These are phyloP conservation scores for Thalassophryne amazonica DNA, from an alignment of 2,797 vertebrate species.

Conservation along the genomic window DNA sequence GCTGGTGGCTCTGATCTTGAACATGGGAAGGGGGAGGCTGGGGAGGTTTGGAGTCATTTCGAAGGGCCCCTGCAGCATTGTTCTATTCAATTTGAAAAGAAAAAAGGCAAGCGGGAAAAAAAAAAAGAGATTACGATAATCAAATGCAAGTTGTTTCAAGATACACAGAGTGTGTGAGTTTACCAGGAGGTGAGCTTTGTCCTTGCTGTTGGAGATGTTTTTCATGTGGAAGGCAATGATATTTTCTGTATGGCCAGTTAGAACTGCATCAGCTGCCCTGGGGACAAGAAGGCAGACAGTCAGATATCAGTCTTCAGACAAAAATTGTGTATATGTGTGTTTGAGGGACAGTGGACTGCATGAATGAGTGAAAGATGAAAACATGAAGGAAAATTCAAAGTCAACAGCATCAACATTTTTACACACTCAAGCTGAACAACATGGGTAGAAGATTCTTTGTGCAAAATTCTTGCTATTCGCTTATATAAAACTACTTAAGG, in stretches of 20 bases:
- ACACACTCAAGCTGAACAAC: too few relatives aligned
- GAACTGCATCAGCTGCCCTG: conserved; percentile 97
- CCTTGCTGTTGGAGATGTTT: conserved; percentile 96
- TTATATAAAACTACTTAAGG: too few relatives aligned
- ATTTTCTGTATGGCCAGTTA: conserved; percentile 96
- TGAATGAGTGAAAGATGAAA: conserved; percentile 31
- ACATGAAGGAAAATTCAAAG: conserved; percentile 58
- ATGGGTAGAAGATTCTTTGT: too few relatives aligned
- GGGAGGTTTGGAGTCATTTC: conserved; percentile 88
- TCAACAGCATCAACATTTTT: conserved; percentile 47
- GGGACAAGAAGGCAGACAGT: conserved; percentile 59
- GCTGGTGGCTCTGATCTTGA: conserved; percentile 90
- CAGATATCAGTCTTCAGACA: conserved; percentile 57
- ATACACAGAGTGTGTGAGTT: conserved; percentile 8
- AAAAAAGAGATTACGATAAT: not conserved
- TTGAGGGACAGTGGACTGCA: conserved; percentile 14
- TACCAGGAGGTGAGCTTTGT: conserved; percentile 94
- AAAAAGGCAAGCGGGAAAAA: conserved; percentile 48
- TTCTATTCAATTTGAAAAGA: too few relatives aligned
- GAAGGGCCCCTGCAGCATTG: conserved; percentile 85
- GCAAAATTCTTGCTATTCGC: too few relatives aligned
- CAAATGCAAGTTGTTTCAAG: not conserved
- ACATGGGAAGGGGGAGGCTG: conserved; percentile 79
- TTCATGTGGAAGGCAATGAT: conserved; percentile 98
- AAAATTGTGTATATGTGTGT: conserved; percentile 7